Percentiles rank a stretch among this genome's conserved stretches.
Evolutionary conservation across 1,140 invertebrate genomes (phyloP).

Genomic region (Panulirus ornatus): DNA sequence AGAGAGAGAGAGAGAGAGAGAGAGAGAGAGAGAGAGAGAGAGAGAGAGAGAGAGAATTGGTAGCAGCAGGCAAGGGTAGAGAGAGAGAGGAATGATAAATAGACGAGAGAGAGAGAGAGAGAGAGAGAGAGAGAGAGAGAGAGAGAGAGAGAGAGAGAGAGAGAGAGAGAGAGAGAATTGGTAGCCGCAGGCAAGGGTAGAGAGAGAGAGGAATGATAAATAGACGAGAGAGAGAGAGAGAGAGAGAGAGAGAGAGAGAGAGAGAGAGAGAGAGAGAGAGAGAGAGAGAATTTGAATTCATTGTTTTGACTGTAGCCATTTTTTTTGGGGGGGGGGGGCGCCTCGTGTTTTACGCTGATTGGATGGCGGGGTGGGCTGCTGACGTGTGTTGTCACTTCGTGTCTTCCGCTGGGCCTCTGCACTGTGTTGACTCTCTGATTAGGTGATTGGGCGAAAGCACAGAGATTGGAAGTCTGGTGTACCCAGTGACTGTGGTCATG

Average conservation of each 20-base stretch:
- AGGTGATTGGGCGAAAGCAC: no score
- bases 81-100: background rate
- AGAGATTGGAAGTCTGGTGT: no score
- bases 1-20: background rate
- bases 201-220: background rate
- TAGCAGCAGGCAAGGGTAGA: background rate
- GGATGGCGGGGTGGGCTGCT: no score
- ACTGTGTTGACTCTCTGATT: no score
- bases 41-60: background rate
- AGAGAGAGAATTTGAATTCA: no score
- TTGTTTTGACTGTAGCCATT: no score
- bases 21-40: background rate
- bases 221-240: background rate
- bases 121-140: background rate
- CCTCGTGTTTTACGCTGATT: no score
- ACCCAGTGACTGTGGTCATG: no score
- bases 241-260: background rate
- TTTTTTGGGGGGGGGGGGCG: no score
- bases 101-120: background rate
- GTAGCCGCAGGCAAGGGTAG: background rate
- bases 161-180: background rate
- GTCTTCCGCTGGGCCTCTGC: no score
- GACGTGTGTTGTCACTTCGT: no score
- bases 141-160: background rate
- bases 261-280: background rate